phyloP scores from a whole-genome alignment of 2,888 invertebrate genomes.

The Anorthoa munda region DNA sequence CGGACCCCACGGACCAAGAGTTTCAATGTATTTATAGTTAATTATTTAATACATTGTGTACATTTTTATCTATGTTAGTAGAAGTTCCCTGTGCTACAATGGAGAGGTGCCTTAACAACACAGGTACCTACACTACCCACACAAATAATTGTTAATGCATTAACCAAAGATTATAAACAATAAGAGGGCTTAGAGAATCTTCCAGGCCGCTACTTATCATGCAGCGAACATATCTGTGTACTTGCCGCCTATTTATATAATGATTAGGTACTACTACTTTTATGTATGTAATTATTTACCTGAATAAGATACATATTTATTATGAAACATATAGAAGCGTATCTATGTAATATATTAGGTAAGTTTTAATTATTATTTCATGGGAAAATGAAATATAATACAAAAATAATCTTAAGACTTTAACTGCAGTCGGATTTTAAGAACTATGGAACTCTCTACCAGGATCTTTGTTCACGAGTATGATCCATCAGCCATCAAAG shows the following conservation, averaged over 20 bases:
- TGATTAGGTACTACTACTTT: background rate
- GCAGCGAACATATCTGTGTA: constrained; percentile 18
- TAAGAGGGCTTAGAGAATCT: constrained; percentile 19
- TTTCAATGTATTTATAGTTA: no score
- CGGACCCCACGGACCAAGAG: no score
- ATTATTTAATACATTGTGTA: no score
- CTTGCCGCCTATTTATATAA: constrained; percentile 7
- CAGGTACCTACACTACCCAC: background rate
- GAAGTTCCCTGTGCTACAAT: background rate
- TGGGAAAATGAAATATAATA: no score
- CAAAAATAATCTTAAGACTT: no score
- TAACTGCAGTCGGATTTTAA: background rate
- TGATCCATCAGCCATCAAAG: no score
- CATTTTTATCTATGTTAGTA: no score
- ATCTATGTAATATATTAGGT: background rate
- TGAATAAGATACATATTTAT: background rate
- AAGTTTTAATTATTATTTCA: background rate
- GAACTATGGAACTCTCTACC: no score
- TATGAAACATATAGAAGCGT: background rate
- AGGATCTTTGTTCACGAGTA: no score
- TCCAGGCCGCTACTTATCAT: constrained; percentile 27
- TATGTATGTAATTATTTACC: constrained; percentile 9
- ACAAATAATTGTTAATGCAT: constrained; percentile 4
- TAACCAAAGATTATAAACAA: constrained; percentile 23
- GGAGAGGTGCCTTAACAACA: background rate